These are phyloP conservation scores for Alca torda DNA, from an alignment of 2,797 vertebrate species.

Conservation along the genomic window DNA sequence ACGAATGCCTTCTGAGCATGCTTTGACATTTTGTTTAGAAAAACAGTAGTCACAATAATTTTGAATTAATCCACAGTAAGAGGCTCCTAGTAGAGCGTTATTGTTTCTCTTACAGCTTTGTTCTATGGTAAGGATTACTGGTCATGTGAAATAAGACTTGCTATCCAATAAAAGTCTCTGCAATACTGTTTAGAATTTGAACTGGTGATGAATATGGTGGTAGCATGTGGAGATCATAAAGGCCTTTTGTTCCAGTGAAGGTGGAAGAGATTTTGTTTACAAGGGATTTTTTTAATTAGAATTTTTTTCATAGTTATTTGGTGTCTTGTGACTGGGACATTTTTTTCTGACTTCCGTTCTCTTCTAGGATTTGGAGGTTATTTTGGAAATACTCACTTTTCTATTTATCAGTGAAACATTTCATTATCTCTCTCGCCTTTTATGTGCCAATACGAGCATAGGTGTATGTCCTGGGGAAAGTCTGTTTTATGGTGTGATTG, in stretches of 20 bases:
- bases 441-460: not conserved
- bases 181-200: not conserved
- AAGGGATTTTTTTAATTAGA: not conserved
- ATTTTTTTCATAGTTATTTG: not conserved
- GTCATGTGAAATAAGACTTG: not conserved
- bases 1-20: not conserved
- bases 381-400: not conserved
- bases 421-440: not conserved
- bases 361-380: not conserved
- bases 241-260: not conserved
- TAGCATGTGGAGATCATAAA: not conserved
- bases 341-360: not conserved
- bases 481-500: not conserved
- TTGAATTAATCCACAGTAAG: not conserved
- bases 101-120: not conserved
- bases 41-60: not conserved
- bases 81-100: not conserved
- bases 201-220: not conserved
- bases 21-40: not conserved
- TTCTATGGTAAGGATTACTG: not conserved
- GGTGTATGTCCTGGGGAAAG: not conserved
- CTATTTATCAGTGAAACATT: not conserved
- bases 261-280: not conserved
- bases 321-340: not conserved
- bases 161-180: not conserved